These are phyloP conservation scores for Auanema sp. DNA, from an alignment of 2,888 invertebrate species.

Conservation along the genomic window DNA sequence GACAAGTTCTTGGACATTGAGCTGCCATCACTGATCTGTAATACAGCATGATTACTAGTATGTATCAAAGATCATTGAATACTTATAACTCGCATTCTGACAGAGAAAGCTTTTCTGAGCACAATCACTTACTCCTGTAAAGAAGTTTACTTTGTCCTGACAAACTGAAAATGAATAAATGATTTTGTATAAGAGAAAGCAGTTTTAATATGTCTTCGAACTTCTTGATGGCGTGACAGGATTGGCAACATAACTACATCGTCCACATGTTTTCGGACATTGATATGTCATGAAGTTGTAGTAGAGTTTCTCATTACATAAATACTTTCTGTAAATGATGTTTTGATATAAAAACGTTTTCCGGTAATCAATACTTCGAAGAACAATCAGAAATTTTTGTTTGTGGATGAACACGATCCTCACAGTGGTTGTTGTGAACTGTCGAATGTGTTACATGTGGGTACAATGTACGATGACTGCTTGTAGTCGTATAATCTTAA, in stretches of 20 bases:
- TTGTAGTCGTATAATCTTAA: no score
- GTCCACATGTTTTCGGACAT: slow-evolving; percentile 10
- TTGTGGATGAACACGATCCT: no score
- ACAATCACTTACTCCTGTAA: slow-evolving; percentile 7
- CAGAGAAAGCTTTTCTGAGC: neutral
- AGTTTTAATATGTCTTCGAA: no score
- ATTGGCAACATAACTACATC: neutral
- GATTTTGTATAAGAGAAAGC: no score
- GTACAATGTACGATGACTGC: no score
- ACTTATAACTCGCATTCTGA: neutral
- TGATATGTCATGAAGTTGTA: slow-evolving; percentile 6
- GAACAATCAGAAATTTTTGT: no score
- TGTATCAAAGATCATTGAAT: neutral
- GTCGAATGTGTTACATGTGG: no score
- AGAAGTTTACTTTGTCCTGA: neutral
- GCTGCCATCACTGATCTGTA: neutral
- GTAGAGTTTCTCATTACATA: slow-evolving; percentile 7
- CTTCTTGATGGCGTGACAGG: no score
- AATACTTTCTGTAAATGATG: neutral
- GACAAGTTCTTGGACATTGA: slow-evolving; percentile 1
- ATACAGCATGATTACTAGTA: neutral
- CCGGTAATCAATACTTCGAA: no score
- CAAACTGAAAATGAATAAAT: neutral
- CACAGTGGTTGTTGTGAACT: no score
- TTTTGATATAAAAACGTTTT: no score